Base-by-base conservation (phyloP, 1,140 invertebrate species). In the Caenorhabditis remanei region DNA sequence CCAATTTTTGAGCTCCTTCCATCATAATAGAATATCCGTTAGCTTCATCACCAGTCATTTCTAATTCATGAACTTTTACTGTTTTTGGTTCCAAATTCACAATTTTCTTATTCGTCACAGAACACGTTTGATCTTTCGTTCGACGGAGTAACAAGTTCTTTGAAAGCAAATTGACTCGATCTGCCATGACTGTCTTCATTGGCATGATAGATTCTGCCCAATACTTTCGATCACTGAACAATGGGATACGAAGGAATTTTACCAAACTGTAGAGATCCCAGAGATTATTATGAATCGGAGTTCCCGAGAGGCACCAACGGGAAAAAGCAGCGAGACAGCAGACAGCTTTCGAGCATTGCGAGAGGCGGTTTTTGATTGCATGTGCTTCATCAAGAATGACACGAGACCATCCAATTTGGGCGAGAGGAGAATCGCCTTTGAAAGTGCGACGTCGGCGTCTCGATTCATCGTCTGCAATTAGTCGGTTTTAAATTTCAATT, bases 311-410 rank as follows among this genome's bases (percentile, higher is more conserved):
- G 83, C 89, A 95, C 97, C 97, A 98, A 24, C 96, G 94, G 46
- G 94, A 94, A 65, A 92, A 93, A 0, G 94, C 95, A 0, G 90
- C 89, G 5, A 98, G 92, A 16, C 93, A 92, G 92, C 95, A 96
- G 0, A 96, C 95, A 0, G 96, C 95, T 89, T 94, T 90, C 1
- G 96, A 95, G 0, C 95, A 95, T 83, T 95, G 93, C 21, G 95
- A 95, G 93, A 96, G 97, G 90, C 95, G 94, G 94, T 99, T 99
- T 87, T 97, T 95, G 8, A 99, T 95, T 7, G 95, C 94, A 93
- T 99, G 97, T 0, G 96, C 97, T 94, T 99, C 97, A 93, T 99
- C 97, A 13, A 99, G 92, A 88, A 98, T 96, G 16, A 97, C 95
- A 84, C 97, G 94, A 8, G 95, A 94, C 97, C 97, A 99, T 3